Evolutionary conservation across 2,113 vertebrate genomes (phyloP).

Genomic region (Acrocephalus kingi): DNA sequence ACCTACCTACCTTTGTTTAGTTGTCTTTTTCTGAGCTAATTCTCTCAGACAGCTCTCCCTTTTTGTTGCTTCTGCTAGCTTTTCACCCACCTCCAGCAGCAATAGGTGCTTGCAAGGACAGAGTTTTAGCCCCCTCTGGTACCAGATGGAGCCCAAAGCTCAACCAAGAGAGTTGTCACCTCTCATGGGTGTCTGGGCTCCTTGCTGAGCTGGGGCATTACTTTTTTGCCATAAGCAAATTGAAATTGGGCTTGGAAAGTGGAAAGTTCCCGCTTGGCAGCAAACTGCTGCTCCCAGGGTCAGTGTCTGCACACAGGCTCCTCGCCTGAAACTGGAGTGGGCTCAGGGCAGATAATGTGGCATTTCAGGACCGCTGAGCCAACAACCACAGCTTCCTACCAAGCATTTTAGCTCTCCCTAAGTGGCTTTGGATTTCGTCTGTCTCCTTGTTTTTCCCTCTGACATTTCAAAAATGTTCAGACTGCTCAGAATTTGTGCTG

Average conservation of each 20-base stretch:
- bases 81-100: not conserved
- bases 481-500: not conserved
- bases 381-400: slow-evolving; percentile 42
- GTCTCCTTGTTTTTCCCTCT: not conserved
- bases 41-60: not conserved
- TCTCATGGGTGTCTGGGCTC: not conserved
- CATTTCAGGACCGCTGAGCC: slow-evolving; percentile 23
- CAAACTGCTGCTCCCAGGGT: not conserved
- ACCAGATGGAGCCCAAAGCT: not conserved
- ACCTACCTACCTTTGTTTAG: not conserved
- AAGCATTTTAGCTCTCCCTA: slow-evolving; percentile 9
- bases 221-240: not conserved
- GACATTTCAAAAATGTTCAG: slow-evolving; percentile 37
- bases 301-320: not conserved
- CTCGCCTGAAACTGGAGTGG: not conserved
- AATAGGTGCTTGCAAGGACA: not conserved
- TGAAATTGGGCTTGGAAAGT: not conserved
- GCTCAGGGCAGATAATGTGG: not conserved
- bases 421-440: slow-evolving; percentile 36
- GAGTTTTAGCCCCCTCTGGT: not conserved
- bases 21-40: not conserved
- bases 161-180: not conserved
- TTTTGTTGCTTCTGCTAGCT: not conserved
- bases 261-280: slow-evolving; percentile 21
- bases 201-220: not conserved